Base-by-base conservation (phyloP, 1,140 invertebrate species). In the Melitaea cinxia region DNA sequence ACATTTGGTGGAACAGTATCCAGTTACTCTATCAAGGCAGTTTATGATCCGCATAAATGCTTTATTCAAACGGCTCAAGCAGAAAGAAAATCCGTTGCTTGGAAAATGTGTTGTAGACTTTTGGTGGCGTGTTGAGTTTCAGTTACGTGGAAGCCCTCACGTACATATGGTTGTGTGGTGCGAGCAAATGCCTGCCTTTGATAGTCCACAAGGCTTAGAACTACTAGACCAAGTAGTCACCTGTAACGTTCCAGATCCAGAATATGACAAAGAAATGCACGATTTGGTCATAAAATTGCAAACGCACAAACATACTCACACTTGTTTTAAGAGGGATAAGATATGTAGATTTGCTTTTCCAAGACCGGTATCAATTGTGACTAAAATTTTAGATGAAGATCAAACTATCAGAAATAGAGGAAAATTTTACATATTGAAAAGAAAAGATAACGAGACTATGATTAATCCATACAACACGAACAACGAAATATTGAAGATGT, bases 101-200 rank as follows among this genome's bases (percentile, higher is more conserved):
- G 33, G 33, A n/a, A 35, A 35, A 12, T 6, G 12, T 6, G 10
- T 35, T n/a, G 10, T 35, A 6, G 33, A 35, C 10, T 35, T 35
- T 35, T 35, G 33, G 33, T 35, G 33, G 33, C 33, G 33, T 2
- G 10, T 35, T 6, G 33, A 35, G 12, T 35, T 35, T 35, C 33
- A 35, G 12, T 10, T 35, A 35, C 6, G 33, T 6, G 33, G 33
- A 6, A 35, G 33, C 12, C 33, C 33, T 35, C 33, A 35, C 12
- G 33, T 35, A 6, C 33, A 35, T 10, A 35, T 35, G 33, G 33
- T 35, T 35, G 4, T 35, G 12, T 35, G 33, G 33, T 71, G 61
- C 61, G 52, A 54, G 0, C 30, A 35, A 67, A 5, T 65, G 35
- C 71, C 65, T 6, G 60, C 59, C 21, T 75, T 75, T 60, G n/a